Conservation (phyloP, 1,140 invertebrate species). For the Pogonomyrmex barbatus region DNA sequence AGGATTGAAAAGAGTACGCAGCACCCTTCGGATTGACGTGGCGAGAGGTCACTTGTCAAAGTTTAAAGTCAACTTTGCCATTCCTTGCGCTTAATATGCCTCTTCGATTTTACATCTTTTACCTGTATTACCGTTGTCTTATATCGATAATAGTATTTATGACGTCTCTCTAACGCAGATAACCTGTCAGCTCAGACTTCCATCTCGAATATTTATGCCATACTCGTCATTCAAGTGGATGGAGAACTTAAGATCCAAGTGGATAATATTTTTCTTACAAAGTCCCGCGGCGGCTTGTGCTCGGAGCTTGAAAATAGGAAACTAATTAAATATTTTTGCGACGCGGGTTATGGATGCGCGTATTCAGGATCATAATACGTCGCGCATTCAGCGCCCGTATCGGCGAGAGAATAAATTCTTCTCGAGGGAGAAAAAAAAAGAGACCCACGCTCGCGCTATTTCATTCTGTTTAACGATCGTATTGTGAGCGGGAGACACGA, state of each 20-base stretch:
- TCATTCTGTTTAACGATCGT: conserved; percentile 58
- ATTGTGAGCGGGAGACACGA: conserved; percentile 39
- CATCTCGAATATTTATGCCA: neutral
- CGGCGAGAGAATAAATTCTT: conserved; percentile 12
- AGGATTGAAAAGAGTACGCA: conserved; percentile 14
- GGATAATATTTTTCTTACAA: conserved; percentile 3
- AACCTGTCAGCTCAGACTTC: neutral
- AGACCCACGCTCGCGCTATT: conserved; percentile 44
- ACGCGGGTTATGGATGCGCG: neutral
- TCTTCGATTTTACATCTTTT: conserved; percentile 27
- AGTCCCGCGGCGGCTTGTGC: neutral
- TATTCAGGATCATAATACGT: conserved; percentile 24
- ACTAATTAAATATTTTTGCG: conserved; percentile 41
- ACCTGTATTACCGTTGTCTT: conserved; percentile 1
- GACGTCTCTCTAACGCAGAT: neutral
- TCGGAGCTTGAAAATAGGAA: neutral
- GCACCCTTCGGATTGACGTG: conserved; percentile 4
- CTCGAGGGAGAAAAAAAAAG: neutral
- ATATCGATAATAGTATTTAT: conserved; percentile 31
- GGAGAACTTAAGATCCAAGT: neutral
- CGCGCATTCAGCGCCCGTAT: conserved; percentile 24
- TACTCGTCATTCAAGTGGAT: neutral
- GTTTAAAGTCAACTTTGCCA: conserved; percentile 57
- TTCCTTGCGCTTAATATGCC: conserved; percentile 44
- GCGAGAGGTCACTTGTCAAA: conserved; percentile 56